Conservation (phyloP, 2,113 vertebrate genomes). For the Dascyllus trimaculatus region DNA sequence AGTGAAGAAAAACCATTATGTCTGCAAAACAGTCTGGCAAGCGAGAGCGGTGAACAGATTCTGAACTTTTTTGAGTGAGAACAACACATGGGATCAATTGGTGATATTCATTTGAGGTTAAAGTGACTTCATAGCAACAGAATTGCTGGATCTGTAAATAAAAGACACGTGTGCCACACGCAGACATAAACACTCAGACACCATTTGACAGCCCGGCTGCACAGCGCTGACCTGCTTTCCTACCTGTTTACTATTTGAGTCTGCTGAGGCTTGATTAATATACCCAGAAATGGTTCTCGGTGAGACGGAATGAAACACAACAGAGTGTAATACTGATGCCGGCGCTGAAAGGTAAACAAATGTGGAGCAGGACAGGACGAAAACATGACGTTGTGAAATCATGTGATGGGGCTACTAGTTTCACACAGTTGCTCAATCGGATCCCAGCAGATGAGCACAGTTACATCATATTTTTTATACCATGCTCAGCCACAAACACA, state of each 20-base stretch:
- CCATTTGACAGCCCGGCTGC: slow-evolving; percentile 16
- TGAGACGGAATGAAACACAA: slow-evolving; percentile 10
- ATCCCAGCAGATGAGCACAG: slow-evolving; percentile 28
- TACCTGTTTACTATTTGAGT: slow-evolving; percentile 6
- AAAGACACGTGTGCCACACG: slow-evolving; percentile 34
- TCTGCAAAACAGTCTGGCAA: neutral
- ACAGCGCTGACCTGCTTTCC: slow-evolving; percentile 44
- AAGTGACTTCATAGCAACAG: slow-evolving; percentile 35
- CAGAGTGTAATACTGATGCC: neutral
- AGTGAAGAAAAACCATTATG: neutral
- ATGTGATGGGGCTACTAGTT: slow-evolving; percentile 32
- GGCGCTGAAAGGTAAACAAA: slow-evolving; percentile 47
- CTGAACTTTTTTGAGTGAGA: too few species aligned
- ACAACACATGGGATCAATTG: slow-evolving; percentile 23
- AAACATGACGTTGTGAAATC: slow-evolving; percentile 65
- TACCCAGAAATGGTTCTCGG: slow-evolving; percentile 22
- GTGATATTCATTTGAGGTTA: slow-evolving; percentile 14
- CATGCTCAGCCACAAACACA: slow-evolving; percentile 7
- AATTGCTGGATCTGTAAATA: slow-evolving; percentile 42
- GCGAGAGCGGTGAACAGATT: too few species aligned
- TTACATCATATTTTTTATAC: slow-evolving; percentile 56
- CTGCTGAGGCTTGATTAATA: slow-evolving; percentile 39
- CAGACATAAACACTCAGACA: slow-evolving; percentile 43
- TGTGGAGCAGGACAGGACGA: slow-evolving; percentile 35
- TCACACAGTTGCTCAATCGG: slow-evolving; percentile 57